Evolutionary conservation across 2,797 vertebrate genomes (phyloP), one percentile per base, ranked within the genome.

Genomic region (Platyrinchus mystaceus): DNA sequence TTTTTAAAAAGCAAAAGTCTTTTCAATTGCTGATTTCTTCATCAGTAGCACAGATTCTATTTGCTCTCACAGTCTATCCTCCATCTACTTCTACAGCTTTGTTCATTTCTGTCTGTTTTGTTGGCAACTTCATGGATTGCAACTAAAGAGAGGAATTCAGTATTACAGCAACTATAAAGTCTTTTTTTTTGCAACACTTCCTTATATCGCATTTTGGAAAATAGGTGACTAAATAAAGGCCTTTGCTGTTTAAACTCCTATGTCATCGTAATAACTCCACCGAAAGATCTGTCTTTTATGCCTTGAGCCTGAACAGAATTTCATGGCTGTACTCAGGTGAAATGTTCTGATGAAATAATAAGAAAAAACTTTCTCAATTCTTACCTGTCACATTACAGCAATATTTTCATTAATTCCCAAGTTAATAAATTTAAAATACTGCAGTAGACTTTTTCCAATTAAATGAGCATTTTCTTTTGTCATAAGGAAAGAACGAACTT

Each of bases 401-500:
- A 39, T 68, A 90, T 96, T 96, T 93, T 81, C 27, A 92, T 92
- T 53, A 97, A 84, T 85, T 66, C 41, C 37, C 59, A 89, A 83
- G 73, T 73, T 96, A 93, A 36, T 96, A 88, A 86, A 95, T 97
- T 94, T 94, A 90, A 74, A 95, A 75, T 90, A 85, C 68, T 85
- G 47, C 41, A 76, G 36, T 86, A 87, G 62, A 87, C 60, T 97
- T 96, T 88, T 96, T 95, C 86, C 95, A 95, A 96, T 97, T 97
- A 98, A 97, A 97, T 96, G 96, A 94, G 58, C 91, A 90, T 87
- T 95, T 98, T 97, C 67, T 93, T 92, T 94, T 97, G 91, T 97
- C 95, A 96, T 96, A 97, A 84, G 71, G 76, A 94, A 97, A 88
- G 71, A 80, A 91, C 90, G 91, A 55, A 85, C 68, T 90, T 97